Percentiles rank a stretch among this genome's conserved stretches.
Conservation (phyloP, 2,888 invertebrate genomes). For the Aquatica leii region DNA sequence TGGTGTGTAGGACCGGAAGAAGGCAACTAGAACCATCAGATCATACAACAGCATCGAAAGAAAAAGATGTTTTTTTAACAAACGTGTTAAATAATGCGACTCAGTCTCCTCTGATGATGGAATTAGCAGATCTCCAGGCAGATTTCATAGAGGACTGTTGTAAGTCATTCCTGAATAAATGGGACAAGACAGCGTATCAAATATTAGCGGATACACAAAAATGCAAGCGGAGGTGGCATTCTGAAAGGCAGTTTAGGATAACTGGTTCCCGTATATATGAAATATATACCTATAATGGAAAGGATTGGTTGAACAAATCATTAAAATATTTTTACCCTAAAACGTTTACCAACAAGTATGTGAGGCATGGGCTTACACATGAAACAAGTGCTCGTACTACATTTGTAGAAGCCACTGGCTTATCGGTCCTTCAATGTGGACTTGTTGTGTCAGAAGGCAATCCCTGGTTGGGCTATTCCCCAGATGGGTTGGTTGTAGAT, state of each 20-base stretch:
- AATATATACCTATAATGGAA: background rate
- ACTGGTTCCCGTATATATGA: background rate
- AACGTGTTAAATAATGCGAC: background rate
- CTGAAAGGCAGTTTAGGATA: background rate
- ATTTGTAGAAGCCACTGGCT: background rate
- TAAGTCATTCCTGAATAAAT: background rate
- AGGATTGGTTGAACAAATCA: background rate
- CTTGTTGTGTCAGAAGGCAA: background rate
- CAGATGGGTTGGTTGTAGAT: background rate
- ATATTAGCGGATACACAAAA: background rate
- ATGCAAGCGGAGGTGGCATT: background rate
- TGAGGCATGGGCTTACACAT: background rate
- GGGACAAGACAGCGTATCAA: background rate
- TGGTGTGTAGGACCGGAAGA: background rate
- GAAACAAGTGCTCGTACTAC: background rate
- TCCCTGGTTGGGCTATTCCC: conserved; percentile 8
- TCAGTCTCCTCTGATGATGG: background rate
- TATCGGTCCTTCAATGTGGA: background rate
- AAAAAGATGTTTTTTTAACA: background rate
- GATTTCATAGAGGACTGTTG: background rate
- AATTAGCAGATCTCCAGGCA: background rate
- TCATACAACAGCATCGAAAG: background rate
- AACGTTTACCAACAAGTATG: background rate
- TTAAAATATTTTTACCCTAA: background rate
- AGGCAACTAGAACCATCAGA: background rate